A percentile compares a stretch with the other conserved stretches of the same genome.
Evolutionary conservation across 2,888 invertebrate species (phyloP).

Genomic region (Perizoma affinitatum): DNA sequence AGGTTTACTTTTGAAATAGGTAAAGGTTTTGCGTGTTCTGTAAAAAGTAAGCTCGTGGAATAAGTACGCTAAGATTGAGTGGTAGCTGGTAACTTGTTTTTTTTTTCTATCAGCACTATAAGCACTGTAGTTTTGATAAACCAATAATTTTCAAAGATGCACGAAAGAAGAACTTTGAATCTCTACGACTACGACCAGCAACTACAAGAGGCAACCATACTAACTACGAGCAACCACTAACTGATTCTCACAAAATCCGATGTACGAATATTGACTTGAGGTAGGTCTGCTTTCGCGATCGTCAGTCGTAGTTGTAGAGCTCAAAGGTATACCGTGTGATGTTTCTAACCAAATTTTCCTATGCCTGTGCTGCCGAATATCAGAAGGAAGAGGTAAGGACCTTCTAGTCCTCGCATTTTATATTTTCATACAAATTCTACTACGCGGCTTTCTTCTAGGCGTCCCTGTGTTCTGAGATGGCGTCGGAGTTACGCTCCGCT

Average conservation of each 20-base stretch:
- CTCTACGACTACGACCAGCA: constrained; percentile 33
- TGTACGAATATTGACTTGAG: constrained; percentile 10
- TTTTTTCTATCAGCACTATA: constrained; percentile 8
- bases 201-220: constrained; percentile 29
- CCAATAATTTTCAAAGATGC: constrained; percentile 32
- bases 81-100: neutral
- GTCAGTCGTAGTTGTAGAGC: constrained; percentile 27
- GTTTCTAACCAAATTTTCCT: constrained; percentile 13
- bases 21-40: constrained; percentile 46
- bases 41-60: constrained; percentile 7
- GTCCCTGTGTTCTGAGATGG: constrained; percentile 89
- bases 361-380: constrained; percentile 37
- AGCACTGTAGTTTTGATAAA: constrained; percentile 24
- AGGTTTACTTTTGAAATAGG: constrained; percentile 76
- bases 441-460: constrained; percentile 74
- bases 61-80: neutral
- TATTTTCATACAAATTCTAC: constrained; percentile 22
- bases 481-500: constrained; percentile 88
- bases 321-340: constrained; percentile 10
- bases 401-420: constrained; percentile 42
- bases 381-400: constrained; percentile 77
- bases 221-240: constrained; percentile 30
- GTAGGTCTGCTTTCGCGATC: constrained; percentile 17
- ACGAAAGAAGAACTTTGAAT: constrained; percentile 33
- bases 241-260: constrained; percentile 10